Evolutionary conservation across 2,113 vertebrate species (phyloP), one percentile per base, ranked within the genome.

Genomic region (Halcyon malimbica): DNA sequence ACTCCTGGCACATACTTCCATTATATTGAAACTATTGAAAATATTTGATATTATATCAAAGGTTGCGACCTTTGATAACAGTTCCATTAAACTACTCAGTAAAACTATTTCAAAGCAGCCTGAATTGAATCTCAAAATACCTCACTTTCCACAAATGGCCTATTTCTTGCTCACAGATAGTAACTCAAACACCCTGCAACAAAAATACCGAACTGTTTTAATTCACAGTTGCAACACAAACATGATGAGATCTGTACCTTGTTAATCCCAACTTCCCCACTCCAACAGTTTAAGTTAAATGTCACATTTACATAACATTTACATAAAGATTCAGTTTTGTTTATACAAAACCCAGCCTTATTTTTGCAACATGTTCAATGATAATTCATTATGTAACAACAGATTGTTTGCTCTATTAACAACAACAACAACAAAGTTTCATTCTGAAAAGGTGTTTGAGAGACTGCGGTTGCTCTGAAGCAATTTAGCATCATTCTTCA

Each of bases 291-390:
- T 96, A 96, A 96, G 35, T 78, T 94, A 97, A 96, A 97, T 97
- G 95, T 96, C 95, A 94, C 59, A 97, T 97, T 96, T 97, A 94
- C 94, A 97, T 97, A 97, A 96, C 54, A 97, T 96, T 96, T 97
- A 92, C 95, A 95, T 95, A 94, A 94, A 97, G 78, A 97, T 73
- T 85, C 60, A 1, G 54, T 35, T 91, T 92, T 96, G 95, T 97
- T 97, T 93, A 95, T 85, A 94, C 83, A 95, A 96, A 97, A 28
- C 46, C 39, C 73, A 83, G 94, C 23, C 63, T 96, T 91, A 92
- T 94, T 96, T 97, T 95, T 83, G 60, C 93, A 97, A 95, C 95
- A 96, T 29, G 10, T 33, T 95, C 11, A 0, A 90, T 68, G 28
- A 35, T 83, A 92, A 95, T 95, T 93, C 64, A 89, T 94, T 91